Conservation (phyloP, 2,113 vertebrate species). For the Proterorhinus semilunaris region DNA sequence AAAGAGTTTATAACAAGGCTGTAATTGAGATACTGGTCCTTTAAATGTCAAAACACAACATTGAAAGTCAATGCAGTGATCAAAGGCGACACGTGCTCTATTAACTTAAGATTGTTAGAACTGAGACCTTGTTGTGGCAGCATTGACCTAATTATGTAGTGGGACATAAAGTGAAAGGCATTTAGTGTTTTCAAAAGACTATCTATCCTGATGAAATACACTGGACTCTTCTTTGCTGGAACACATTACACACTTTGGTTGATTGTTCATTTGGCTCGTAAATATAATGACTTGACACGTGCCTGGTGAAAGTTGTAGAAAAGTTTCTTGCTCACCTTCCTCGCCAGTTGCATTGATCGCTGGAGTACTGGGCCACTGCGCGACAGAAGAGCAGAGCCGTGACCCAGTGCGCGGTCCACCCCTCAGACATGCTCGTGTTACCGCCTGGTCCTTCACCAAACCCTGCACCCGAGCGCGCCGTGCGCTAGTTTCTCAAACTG, state of each 20-base stretch:
- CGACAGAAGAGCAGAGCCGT: slow-evolving; percentile 72
- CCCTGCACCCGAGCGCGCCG: slow-evolving; percentile 17
- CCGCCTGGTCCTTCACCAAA: slow-evolving; percentile 16
- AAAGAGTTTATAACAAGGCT: too few species aligned
- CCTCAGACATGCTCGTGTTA: slow-evolving; percentile 43
- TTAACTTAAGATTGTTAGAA: slow-evolving; percentile 50
- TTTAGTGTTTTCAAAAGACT: too few species aligned
- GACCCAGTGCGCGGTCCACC: slow-evolving; percentile 58
- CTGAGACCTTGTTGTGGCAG: slow-evolving; percentile 18
- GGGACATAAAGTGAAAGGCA: background rate
- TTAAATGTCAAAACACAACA: slow-evolving; percentile 11
- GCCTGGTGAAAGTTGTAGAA: background rate
- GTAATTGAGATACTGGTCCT: background rate
- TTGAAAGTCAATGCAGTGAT: slow-evolving; percentile 22
- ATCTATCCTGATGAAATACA: too few species aligned
- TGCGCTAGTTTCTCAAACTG: slow-evolving; percentile 13
- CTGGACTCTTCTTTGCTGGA: too few species aligned
- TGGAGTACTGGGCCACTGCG: slow-evolving; percentile 85
- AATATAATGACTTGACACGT: too few species aligned
- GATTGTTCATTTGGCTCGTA: too few species aligned
- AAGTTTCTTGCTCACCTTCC: slow-evolving; percentile 81
- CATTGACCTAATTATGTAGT: too few species aligned
- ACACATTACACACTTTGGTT: too few species aligned
- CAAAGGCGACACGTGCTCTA: slow-evolving; percentile 51
- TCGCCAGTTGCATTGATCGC: slow-evolving; percentile 92